A percentile compares a stretch with the other conserved stretches of the same genome.
These are phyloP conservation scores for Nephrotoma appendiculata DNA, from an alignment of 2,888 invertebrate species.

Conservation along the genomic window DNA sequence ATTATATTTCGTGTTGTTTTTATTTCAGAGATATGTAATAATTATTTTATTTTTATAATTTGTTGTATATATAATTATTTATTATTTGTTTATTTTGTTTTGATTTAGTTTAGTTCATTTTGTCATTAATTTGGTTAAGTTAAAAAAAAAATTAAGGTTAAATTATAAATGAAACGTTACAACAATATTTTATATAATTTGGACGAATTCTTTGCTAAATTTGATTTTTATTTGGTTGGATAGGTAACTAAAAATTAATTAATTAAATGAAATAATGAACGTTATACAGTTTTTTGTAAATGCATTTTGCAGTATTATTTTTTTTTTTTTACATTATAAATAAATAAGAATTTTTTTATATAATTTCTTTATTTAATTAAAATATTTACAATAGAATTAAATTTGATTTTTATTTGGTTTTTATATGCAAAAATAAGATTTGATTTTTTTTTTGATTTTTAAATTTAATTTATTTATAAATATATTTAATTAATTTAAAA, in stretches of 20 bases:
- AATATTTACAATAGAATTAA: neutral
- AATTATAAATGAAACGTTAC: neutral
- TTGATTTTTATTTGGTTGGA: neutral
- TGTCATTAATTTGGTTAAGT: neutral
- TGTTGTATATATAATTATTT: neutral
- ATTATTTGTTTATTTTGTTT: neutral
- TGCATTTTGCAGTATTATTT: neutral
- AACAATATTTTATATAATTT: neutral
- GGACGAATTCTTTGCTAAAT: neutral
- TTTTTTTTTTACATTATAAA: neutral
- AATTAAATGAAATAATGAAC: neutral
- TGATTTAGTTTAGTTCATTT: neutral
- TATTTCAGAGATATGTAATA: neutral
- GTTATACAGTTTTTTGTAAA: neutral
- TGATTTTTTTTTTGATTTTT: neutral
- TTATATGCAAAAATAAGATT: neutral
- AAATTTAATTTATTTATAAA: neutral
- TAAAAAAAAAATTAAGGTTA: neutral
- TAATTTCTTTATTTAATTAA: neutral
- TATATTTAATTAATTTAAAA: neutral
- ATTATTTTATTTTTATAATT: neutral
- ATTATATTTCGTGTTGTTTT: neutral
- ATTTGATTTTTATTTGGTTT: neutral
- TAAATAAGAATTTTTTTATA: constrained; percentile 2
- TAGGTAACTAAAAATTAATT: neutral